Conservation (phyloP, 2,797 vertebrate genomes). For the Hybognathus amarus region DNA sequence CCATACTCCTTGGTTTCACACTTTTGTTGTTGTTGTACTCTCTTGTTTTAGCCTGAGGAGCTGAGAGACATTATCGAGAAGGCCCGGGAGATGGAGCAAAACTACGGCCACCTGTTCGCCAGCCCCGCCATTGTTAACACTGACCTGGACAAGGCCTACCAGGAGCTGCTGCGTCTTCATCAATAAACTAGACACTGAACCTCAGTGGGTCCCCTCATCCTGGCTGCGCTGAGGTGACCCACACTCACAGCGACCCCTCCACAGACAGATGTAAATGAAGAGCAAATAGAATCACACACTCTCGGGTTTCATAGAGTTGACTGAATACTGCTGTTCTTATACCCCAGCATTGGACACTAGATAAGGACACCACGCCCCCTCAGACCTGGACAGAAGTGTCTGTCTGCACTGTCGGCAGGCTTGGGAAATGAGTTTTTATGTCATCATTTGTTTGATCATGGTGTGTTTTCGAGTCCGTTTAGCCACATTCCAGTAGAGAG, state of each 20-base stretch:
- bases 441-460: slow-evolving; percentile 15
- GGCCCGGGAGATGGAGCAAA: slow-evolving; percentile 97
- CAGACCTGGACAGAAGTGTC: slow-evolving; percentile 32
- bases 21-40: neutral
- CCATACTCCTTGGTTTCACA: neutral
- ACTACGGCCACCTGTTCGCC: slow-evolving; percentile 94
- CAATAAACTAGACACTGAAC: slow-evolving; percentile 97
- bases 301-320: slow-evolving; percentile 6
- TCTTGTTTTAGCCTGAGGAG: slow-evolving; percentile 74
- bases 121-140: slow-evolving; percentile 92
- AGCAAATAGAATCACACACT: slow-evolving; percentile 23
- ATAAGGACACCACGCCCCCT: slow-evolving; percentile 35
- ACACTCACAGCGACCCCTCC: slow-evolving; percentile 9
- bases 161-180: slow-evolving; percentile 92
- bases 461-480: slow-evolving; percentile 41
- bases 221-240: slow-evolving; percentile 87
- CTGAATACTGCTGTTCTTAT: slow-evolving; percentile 43
- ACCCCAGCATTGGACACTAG: slow-evolving; percentile 52
- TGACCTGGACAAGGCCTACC: slow-evolving; percentile 92
- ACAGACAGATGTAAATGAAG: slow-evolving; percentile 17
- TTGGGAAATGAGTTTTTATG: slow-evolving; percentile 21
- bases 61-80: slow-evolving; percentile 96
- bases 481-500: slow-evolving; percentile 55
- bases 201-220: slow-evolving; percentile 96
- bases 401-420: slow-evolving; percentile 16